Base-by-base conservation (phyloP, 2,797 vertebrate genomes). In the Pitangus sulphuratus region DNA sequence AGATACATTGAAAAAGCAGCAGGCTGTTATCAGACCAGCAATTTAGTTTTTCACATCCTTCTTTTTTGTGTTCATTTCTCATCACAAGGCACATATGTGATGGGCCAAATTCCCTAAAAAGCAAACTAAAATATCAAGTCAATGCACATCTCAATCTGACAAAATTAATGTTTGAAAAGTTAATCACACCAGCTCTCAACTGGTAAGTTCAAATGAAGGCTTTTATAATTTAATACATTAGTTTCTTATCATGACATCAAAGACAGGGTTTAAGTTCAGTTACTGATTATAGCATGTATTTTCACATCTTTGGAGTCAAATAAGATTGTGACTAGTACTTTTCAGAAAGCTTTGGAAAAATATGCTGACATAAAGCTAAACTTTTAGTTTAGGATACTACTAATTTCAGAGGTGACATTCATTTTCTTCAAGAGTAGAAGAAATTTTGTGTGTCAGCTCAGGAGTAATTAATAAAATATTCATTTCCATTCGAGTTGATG, bases 311-410 rank as follows among this genome's bases (percentile, higher is more conserved):
- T 77, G 22, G 44, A 64, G 28, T 81, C 30, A 77, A 74, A 71
- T 57, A 50, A 72, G 54, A 53, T 35, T 65, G 25, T 26, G 42
- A 64, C 64, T 37, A 40, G 65, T 74, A 69, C 39, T 84, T 95
- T 84, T 90, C 39, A 82, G 89, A 94, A 50, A 91, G 24, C 64
- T 83, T 69, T 64, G 70, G 89, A 39, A 87, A 76, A 70, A 54
- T 70, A 37, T 10, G 25, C 45, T 12, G 82, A 60, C 86, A 75
- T 56, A 96, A 96, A 91, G 26, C 39, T 79, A 18, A 71, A 78
- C 15, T 64, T 50, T 64, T 50, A 76, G 26, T 50, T 81, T 71
- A 72, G 76, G 35, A 33, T 64, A 75, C 84, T 78, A 47, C 15
- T 87, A 39, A 72, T 77, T 89, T 62, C 85, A 95, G 60, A 95